Evolutionary conservation across 2,888 invertebrate species (phyloP).

Genomic region (Tyria jacobaeae): DNA sequence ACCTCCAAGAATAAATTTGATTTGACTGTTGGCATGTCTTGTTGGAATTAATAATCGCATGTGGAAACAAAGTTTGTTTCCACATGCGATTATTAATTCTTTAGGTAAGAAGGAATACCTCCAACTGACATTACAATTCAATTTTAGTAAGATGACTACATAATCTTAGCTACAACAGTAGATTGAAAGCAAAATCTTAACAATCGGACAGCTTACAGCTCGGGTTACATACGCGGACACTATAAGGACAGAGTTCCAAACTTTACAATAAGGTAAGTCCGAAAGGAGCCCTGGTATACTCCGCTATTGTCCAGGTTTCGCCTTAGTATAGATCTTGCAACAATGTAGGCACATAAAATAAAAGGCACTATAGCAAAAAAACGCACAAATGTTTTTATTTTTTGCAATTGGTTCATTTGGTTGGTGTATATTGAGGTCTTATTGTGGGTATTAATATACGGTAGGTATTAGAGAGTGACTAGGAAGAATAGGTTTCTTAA

Average conservation of each 20-base stretch:
- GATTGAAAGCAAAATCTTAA: constrained; percentile 16
- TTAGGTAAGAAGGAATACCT: not conserved
- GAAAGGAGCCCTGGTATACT: constrained; percentile 13
- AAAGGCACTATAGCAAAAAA: not conserved
- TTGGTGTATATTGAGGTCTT: not conserved
- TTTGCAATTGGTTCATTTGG: not conserved
- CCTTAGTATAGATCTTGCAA: constrained; percentile 14
- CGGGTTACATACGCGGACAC: constrained; percentile 9
- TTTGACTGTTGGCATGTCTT: too few relatives aligned
- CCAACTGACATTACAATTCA: too few relatives aligned
- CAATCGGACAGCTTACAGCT: constrained; percentile 24
- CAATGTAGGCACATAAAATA: constrained; percentile 1
- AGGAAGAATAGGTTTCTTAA: too few relatives aligned
- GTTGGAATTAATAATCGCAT: too few relatives aligned
- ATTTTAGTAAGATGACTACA: not conserved
- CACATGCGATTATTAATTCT: too few relatives aligned
- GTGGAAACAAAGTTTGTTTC: too few relatives aligned
- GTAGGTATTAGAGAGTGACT: too few relatives aligned
- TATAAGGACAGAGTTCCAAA: constrained; percentile 19
- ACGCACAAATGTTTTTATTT: not conserved
- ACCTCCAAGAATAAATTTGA: too few relatives aligned
- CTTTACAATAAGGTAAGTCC: constrained; percentile 18
- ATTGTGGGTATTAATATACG: too few relatives aligned
- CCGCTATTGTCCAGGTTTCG: constrained; percentile 18
- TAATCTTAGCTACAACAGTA: constrained; percentile 14